Evolutionary conservation across 2,113 vertebrate genomes (phyloP), one percentile per base, ranked within the genome.

Genomic region (Columba livia): DNA sequence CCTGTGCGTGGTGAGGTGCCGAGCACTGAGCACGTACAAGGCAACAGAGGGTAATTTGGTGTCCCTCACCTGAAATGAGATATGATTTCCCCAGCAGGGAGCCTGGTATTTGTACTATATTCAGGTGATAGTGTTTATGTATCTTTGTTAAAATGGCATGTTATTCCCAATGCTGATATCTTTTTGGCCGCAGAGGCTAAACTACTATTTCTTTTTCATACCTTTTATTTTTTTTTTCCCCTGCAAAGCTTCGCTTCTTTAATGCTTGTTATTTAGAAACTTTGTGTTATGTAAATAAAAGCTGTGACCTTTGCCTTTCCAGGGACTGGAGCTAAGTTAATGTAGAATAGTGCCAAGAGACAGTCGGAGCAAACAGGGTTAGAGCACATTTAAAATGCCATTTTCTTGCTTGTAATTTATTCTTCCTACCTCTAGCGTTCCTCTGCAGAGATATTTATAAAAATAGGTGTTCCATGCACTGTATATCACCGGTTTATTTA

Each of bases 401-500:
- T 82, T 92, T 85, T 74, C 78, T 83, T 53, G 31, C 47, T 84
- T 85, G 70, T 92, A 92, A 90, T 90, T 94, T 93, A 93, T 89
- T 90, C 89, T 83, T 92, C 64, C 34, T 90, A 85, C 88, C 66
- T 58, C 44, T 48, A 72, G 51, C 4, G 1, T 82, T 96, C 57
- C 72, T 77, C 85, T 95, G 83, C 74, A 89, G 88, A 93, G 79
- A 70, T 89, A 84, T 92, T 94, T 91, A 84, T 95, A 97, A 90
- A 96, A 93, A 86, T 64, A 87, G 94, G 89, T 95, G 77, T 94
- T 93, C 88, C 66, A 64, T 48, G 73, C 80, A 74, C 83, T 62
- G 57, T 92, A 85, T 87, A 67, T 97, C 78, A 82, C 62, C 62
- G 65, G 77, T 91, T 90, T 96, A 84, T 97, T 94, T 95, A 93